These are phyloP conservation scores for Gonatopus flavifemur DNA, from an alignment of 1,140 invertebrate species.

Conservation along the genomic window DNA sequence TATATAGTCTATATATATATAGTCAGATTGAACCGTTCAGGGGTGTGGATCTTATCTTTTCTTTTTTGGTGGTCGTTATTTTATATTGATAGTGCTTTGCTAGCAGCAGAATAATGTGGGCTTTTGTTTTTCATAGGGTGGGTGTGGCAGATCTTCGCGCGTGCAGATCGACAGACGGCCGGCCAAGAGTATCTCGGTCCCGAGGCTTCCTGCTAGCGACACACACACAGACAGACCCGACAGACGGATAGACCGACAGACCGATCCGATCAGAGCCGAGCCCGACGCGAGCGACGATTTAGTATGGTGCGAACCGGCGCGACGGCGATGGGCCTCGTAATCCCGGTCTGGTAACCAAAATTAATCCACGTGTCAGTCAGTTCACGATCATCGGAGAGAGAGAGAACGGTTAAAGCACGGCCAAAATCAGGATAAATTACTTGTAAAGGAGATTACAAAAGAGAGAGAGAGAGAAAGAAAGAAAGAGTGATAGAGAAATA, in stretches of 20 bases:
- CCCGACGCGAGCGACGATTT: slow-evolving; percentile 59
- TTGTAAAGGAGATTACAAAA: slow-evolving; percentile 19
- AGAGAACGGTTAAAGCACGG: slow-evolving; percentile 20
- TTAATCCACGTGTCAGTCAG: slow-evolving; percentile 48
- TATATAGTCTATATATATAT: too few species aligned
- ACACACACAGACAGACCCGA: slow-evolving; percentile 34
- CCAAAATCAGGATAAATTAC: slow-evolving; percentile 13
- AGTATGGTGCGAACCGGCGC: slow-evolving; percentile 80
- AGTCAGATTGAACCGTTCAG: too few species aligned
- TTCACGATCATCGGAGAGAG: slow-evolving; percentile 35
- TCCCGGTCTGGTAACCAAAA: slow-evolving; percentile 66
- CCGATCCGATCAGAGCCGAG: slow-evolving; percentile 53
- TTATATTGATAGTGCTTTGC: slow-evolving; percentile 30
- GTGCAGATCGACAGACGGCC: slow-evolving; percentile 44
- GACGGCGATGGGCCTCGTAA: slow-evolving; percentile 74
- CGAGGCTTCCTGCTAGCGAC: slow-evolving; percentile 56
- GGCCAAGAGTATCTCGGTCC: slow-evolving; percentile 53
- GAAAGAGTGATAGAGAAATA: slow-evolving; percentile 8
- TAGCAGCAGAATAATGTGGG: slow-evolving; percentile 26
- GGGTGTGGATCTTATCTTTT: slow-evolving; percentile 19
- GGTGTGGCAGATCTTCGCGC: slow-evolving; percentile 49
- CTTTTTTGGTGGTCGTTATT: slow-evolving; percentile 26
- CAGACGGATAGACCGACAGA: slow-evolving; percentile 53
- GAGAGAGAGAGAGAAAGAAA: slow-evolving; percentile 4
- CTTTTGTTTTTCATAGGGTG: slow-evolving; percentile 38